Evolutionary conservation across 2,888 invertebrate species (phyloP).

Genomic region (Anaspis maculata): DNA sequence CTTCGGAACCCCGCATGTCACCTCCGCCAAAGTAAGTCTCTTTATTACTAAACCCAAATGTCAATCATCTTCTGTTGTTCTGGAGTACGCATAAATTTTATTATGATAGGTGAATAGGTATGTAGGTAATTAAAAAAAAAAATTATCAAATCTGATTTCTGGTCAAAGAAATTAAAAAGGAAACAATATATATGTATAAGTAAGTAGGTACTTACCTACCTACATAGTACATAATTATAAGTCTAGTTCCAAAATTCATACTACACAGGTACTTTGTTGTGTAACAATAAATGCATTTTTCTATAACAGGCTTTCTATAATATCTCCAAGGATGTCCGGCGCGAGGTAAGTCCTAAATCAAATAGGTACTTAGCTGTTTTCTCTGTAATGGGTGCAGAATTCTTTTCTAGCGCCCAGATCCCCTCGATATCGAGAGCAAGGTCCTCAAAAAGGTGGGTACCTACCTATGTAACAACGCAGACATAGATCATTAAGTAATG

Average conservation of each 20-base stretch:
- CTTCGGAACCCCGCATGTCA: constrained; percentile 18
- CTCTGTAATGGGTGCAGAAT: not conserved
- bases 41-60: not conserved
- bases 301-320: constrained; percentile 22
- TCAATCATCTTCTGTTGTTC: too few relatives aligned
- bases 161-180: too few relatives aligned
- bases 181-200: too few relatives aligned
- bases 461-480: not conserved
- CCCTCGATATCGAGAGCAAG: constrained; percentile 21
- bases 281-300: constrained; percentile 5
- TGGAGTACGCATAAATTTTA: too few relatives aligned
- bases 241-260: too few relatives aligned
- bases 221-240: too few relatives aligned
- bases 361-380: not conserved
- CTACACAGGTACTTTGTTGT: too few relatives aligned
- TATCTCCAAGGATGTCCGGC: constrained; percentile 23
- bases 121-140: too few relatives aligned
- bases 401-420: constrained; percentile 14
- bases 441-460: constrained; percentile 22
- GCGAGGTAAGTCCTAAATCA: constrained; percentile 16
- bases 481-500: not conserved
- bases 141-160: too few relatives aligned
- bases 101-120: not conserved
- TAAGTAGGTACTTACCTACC: too few relatives aligned
- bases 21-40: constrained; percentile 20